phyloP scores from a whole-genome alignment of 2,113 vertebrate genomes.

The Telmatochromis sp. region DNA sequence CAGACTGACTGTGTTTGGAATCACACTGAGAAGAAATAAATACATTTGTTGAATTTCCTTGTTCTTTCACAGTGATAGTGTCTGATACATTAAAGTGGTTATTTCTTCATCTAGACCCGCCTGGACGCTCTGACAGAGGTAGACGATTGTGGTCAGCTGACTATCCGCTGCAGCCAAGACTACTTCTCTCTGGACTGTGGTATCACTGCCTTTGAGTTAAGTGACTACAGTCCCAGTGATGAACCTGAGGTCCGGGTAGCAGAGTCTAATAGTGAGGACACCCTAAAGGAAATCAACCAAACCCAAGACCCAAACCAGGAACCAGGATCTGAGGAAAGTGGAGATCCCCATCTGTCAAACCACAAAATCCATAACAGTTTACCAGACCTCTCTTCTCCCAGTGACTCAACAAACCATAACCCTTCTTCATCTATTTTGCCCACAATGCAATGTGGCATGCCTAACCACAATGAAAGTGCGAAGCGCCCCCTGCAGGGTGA shows the following conservation, averaged over 20 bases:
- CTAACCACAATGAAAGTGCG: constrained; percentile 67
- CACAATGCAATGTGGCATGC: constrained; percentile 38
- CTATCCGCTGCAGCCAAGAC: constrained; percentile 95
- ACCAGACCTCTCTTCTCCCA: constrained; percentile 64
- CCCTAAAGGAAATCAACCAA: not conserved
- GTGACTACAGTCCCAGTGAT: constrained; percentile 92
- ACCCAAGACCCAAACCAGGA: not conserved
- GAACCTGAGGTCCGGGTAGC: constrained; percentile 69
- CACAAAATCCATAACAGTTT: constrained; percentile 75
- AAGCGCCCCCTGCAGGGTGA: constrained; percentile 82
- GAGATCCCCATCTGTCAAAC: not conserved
- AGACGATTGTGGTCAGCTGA: constrained; percentile 94
- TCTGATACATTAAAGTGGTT: not conserved
- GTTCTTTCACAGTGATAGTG: not conserved
- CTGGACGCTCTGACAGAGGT: constrained; percentile 92
- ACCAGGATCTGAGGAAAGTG: not conserved
- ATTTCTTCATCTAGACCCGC: constrained; percentile 72
- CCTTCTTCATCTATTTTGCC: not conserved
- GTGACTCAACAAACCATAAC: not conserved
- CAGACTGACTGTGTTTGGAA: not conserved
- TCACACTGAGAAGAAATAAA: not conserved
- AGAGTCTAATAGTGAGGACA: constrained; percentile 45
- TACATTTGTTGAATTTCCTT: not conserved
- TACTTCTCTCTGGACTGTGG: constrained; percentile 97
- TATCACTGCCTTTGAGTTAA: constrained; percentile 94